A percentile compares a stretch with the other conserved stretches of the same genome.
phyloP scores from a whole-genome alignment of 2,113 vertebrate genomes.

The Urocynchramus pylzowi region DNA sequence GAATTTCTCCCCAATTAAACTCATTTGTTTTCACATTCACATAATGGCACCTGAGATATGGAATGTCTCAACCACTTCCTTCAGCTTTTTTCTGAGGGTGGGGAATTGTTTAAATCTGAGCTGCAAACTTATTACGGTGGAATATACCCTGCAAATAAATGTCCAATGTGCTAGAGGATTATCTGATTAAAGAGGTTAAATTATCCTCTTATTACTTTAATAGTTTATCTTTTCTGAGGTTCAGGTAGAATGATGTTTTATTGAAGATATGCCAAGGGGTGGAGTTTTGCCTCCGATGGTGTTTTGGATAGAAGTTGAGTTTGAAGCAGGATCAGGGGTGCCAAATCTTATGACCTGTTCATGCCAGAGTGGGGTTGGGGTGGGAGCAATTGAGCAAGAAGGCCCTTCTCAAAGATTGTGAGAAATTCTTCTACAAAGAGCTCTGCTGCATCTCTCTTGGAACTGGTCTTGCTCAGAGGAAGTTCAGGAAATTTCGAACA shows the following conservation, averaged over 20 bases:
- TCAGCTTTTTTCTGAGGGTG: slow-evolving; percentile 61
- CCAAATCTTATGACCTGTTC: slow-evolving; percentile 26
- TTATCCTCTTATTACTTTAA: slow-evolving; percentile 69
- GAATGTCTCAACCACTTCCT: slow-evolving; percentile 71
- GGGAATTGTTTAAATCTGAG: slow-evolving; percentile 48
- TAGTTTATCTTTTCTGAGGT: slow-evolving; percentile 70
- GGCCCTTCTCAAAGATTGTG: background rate
- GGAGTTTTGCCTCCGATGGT: slow-evolving; percentile 31
- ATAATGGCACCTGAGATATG: slow-evolving; percentile 71
- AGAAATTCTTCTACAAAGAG: background rate
- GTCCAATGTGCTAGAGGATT: slow-evolving; percentile 64
- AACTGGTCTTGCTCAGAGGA: background rate
- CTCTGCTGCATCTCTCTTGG: background rate
- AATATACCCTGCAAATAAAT: slow-evolving; percentile 41
- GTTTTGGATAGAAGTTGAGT: background rate
- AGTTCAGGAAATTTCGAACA: background rate
- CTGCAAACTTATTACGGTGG: slow-evolving; percentile 51
- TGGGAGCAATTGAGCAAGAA: background rate
- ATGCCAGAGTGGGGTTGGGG: background rate
- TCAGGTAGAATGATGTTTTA: slow-evolving; percentile 61
- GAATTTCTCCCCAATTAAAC: slow-evolving; percentile 70
- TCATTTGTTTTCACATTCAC: slow-evolving; percentile 64
- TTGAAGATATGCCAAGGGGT: slow-evolving; percentile 51
- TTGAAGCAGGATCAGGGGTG: slow-evolving; percentile 7
- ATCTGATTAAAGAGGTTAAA: slow-evolving; percentile 71